Base-by-base conservation (phyloP, 2,113 vertebrate species). In the Heterotis niloticus region DNA sequence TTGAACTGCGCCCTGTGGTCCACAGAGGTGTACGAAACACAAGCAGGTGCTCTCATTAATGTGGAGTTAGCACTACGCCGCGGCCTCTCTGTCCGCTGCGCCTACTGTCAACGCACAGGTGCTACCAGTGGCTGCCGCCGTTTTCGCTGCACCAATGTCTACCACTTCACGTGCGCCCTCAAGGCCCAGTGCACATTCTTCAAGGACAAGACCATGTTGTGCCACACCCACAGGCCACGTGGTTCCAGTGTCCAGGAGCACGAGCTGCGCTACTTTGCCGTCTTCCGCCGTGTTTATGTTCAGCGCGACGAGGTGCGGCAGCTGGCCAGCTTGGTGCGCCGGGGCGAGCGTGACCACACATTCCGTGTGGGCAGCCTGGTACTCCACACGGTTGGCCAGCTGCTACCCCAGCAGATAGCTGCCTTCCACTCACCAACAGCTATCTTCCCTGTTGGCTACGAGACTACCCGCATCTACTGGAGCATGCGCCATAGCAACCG, bases 131-230 rank as follows among this genome's bases (percentile, higher is more conserved):
- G 96, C 80, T 99, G 98, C 81, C 96, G 98, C 91, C 92, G 96
- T 7, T 93, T 98, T 64, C 95, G 98, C 82, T 99, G 98, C 93
- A 90, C 94, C 91, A 99, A 98, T 86, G 92, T 95, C 77, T 99
- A 98, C 87, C 98, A 99, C 93, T 99, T 99, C 86, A 96, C 95
- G 84, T 99, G 98, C 76, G 98, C 98, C 59, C 91, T 96, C 84
- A 93, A 93, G 90, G 96, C 96, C 81, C 95, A 94, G 86, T 99
- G 98, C 92, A 98, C 95, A 90, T 99, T 99, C 91, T 99, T 99
- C 88, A 99, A 98, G 92, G 98, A 99, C 83, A 99, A 99, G 90
- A 99, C 97, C 5, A 96, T 99, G 98, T 94, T 99, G 78, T 99
- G 97, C 84, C 95, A 95, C 84, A 86, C 95, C 85, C 98, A 99